These are phyloP conservation scores for Plecturocebus donacophilus DNA, from an alignment of 2,113 vertebrate genomes.

Conservation along the genomic window DNA sequence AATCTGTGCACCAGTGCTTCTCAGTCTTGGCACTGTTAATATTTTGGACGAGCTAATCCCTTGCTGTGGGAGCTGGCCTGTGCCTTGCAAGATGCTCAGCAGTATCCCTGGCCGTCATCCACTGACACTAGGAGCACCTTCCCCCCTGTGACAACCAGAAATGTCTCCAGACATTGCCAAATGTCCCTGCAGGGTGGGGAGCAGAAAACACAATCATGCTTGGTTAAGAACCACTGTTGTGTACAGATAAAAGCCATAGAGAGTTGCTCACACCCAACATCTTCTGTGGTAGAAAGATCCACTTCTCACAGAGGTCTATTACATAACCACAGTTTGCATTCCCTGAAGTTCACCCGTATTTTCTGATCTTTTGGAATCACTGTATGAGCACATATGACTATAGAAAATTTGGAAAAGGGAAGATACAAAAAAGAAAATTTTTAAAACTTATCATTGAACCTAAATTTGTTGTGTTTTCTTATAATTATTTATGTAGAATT, in stretches of 20 bases:
- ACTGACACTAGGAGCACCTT: too few relatives aligned
- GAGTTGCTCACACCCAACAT: background rate
- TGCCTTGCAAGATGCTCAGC: background rate
- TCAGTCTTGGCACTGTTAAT: background rate
- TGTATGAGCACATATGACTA: background rate
- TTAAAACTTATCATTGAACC: background rate
- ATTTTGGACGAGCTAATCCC: background rate
- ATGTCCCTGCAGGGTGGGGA: background rate
- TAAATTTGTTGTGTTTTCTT: background rate
- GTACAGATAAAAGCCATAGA: background rate
- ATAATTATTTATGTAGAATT: background rate
- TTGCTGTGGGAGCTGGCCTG: background rate
- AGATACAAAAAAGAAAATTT: background rate
- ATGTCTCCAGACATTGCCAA: background rate
- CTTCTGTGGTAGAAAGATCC: background rate
- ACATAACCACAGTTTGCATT: background rate
- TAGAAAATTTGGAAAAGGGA: background rate
- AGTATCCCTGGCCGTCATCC: too few relatives aligned
- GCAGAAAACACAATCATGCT: background rate
- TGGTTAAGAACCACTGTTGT: background rate
- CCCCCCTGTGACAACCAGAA: background rate
- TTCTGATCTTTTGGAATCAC: background rate
- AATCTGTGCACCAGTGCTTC: background rate
- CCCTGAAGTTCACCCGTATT: background rate
- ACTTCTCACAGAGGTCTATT: background rate